Evolutionary conservation across 1,140 invertebrate species (phyloP), one percentile per base, ranked within the genome.

Genomic region (Pseudomyrmex flavicornis): DNA sequence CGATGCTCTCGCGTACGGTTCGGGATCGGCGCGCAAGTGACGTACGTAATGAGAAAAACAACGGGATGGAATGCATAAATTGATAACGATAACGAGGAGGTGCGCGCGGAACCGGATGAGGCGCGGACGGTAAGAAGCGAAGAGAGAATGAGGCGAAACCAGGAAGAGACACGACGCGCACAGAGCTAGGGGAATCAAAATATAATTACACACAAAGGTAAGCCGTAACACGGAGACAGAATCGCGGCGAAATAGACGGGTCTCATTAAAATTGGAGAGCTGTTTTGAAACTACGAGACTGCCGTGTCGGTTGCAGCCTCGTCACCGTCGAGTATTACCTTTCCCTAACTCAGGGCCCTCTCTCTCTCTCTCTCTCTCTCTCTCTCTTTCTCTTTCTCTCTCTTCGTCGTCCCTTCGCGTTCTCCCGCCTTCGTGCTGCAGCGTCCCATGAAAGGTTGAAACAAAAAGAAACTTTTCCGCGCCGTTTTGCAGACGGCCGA

Each of bases 241-340:
- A 92, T 92, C 89, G 91, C 89, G 85, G 89, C 87, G 92, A 89
- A 93, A 94, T 93, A 93, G 92, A 93, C 91, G 92, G 91, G 90
- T 90, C 93, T 94, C 93, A 94, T 94, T 94, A 94, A 94, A 94
- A 94, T 94, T 94, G 93, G 93, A 94, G 93, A 92, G 92, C 90
- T 93, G 93, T 94, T 94, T 93, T 92, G 91, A 91, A 93, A 94
- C 92, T 94, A 91, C 92, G 92, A 92, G 91, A 91, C 92, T 92
- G 92, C 90, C 89, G 92, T 92, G 93, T 93, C 93, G 91, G 91
- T 92, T 92, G 92, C 92, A 93, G 90, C 85, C 90, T 87, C 82
- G 88, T 88, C 89, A 79, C 83, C 77, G 89, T 89, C 75, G 84
- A 89, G 77, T 77, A 88, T 84, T 88, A 74, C 85, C 88, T 89